Evolutionary conservation across 2,113 vertebrate genomes (phyloP).

Genomic region (Cyphomyrus plagiostoma): DNA sequence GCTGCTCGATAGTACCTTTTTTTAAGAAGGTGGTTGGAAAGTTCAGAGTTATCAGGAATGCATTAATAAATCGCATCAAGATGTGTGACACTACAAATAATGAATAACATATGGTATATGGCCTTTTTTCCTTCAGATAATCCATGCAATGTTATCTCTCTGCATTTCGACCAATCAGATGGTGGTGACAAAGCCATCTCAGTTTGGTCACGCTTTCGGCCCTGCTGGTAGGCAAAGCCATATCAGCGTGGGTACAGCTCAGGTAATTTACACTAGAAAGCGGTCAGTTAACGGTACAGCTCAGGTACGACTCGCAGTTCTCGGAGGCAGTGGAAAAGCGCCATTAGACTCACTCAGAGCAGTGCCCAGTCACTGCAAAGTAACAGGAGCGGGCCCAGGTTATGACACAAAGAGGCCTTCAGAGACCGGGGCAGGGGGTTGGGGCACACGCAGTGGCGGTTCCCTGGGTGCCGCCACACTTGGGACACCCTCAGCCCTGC

Average conservation of each 20-base stretch:
- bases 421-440: background rate
- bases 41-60: background rate
- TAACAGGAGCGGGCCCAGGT: conserved; percentile 16
- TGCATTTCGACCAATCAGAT: background rate
- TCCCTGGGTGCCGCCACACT: conserved; percentile 1
- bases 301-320: background rate
- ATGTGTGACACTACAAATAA: background rate
- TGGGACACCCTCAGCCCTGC: background rate
- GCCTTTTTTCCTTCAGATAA: background rate
- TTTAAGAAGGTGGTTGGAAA: background rate
- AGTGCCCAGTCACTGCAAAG: background rate
- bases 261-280: background rate
- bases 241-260: background rate
- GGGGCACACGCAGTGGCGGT: background rate
- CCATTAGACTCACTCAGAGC: background rate
- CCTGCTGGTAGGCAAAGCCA: background rate
- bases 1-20: background rate
- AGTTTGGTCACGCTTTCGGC: background rate
- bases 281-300: background rate
- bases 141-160: background rate
- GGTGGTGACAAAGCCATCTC: background rate
- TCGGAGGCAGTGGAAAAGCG: background rate
- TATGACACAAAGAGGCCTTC: conserved; percentile 17
- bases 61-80: background rate
- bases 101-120: background rate